These are phyloP conservation scores for Myotis daubentonii DNA, from an alignment of 2,797 vertebrate species.

Conservation along the genomic window DNA sequence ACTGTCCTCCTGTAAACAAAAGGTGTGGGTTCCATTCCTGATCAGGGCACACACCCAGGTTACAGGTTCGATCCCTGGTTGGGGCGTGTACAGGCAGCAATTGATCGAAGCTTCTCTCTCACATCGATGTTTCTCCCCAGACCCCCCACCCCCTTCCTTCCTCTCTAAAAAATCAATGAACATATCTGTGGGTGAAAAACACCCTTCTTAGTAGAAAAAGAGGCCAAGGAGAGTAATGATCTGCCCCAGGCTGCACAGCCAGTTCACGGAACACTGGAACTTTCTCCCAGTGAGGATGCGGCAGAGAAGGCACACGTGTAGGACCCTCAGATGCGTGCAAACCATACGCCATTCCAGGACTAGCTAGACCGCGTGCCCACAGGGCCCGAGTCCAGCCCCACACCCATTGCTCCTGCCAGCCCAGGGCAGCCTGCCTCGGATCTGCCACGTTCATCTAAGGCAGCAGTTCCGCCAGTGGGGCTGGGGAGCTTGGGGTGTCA, in stretches of 20 bases:
- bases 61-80: neutral
- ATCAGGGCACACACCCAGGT: neutral
- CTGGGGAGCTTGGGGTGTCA: neutral
- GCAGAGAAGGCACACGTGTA: no score
- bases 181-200: neutral
- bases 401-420: neutral
- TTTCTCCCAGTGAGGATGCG: neutral
- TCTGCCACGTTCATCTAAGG: constrained; percentile 52
- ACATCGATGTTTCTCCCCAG: neutral
- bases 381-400: neutral
- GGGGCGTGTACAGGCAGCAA: neutral
- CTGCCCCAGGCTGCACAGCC: neutral
- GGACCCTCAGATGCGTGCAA: neutral
- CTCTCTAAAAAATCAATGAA: neutral
- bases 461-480: neutral
- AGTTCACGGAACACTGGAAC: neutral
- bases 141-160: neutral
- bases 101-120: neutral
- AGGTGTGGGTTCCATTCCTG: no score
- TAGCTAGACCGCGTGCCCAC: neutral
- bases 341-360: fast-evolving
- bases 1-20: no score
- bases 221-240: neutral
- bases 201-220: neutral
- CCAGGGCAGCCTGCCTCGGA: neutral